These are phyloP conservation scores for Sebastes melanostomus DNA, from an alignment of 2,797 vertebrate genomes.

Conservation along the genomic window DNA sequence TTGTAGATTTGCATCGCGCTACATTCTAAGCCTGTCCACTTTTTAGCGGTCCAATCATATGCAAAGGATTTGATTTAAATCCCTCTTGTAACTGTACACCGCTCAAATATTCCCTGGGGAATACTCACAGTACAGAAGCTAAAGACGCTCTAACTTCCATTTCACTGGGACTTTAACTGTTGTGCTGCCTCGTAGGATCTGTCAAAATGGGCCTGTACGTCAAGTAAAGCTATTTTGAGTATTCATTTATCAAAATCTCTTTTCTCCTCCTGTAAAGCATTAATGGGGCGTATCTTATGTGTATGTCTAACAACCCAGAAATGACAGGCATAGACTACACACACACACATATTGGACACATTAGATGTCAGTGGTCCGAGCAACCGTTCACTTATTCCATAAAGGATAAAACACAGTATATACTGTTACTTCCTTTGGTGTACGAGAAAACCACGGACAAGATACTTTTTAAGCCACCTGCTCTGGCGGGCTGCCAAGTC, in stretches of 20 bases:
- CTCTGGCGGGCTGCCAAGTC: conserved; percentile 42
- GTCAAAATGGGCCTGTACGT: not conserved
- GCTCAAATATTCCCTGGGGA: no score
- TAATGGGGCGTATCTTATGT: not conserved
- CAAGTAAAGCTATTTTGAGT: not conserved
- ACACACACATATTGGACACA: not conserved
- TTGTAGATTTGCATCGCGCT: no score
- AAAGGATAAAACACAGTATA: not conserved
- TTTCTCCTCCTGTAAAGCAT: not conserved
- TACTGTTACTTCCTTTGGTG: not conserved
- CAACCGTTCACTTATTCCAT: not conserved
- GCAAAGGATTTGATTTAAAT: no score
- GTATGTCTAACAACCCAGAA: not conserved
- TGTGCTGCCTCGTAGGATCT: not conserved
- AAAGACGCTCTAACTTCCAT: not conserved
- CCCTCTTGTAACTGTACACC: no score
- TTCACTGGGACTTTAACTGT: not conserved
- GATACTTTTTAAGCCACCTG: conserved; percentile 15
- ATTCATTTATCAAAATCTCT: not conserved
- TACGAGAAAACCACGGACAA: not conserved
- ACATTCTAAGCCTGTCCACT: no score
- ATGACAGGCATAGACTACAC: not conserved
- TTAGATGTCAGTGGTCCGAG: not conserved
- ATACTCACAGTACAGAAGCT: not conserved
- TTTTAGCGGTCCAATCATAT: no score